Conservation (phyloP, 2,113 vertebrate genomes). For the Hippocampus abdominalis region DNA sequence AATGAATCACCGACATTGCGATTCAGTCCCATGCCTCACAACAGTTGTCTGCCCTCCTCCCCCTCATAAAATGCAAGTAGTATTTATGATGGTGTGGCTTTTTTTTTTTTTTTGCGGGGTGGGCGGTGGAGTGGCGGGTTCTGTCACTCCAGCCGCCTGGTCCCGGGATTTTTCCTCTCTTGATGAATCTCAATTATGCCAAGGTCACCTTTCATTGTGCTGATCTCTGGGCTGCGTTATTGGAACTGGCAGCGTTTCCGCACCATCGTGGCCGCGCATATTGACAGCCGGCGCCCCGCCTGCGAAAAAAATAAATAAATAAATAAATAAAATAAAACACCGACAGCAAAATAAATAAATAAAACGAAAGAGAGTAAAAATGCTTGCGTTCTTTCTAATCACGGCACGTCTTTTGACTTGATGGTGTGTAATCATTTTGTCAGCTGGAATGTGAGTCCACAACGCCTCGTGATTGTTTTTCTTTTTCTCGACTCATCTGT, state of each 20-base stretch:
- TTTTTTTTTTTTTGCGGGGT: constrained; percentile 2
- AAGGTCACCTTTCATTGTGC: constrained; percentile 78
- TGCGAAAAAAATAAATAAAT: constrained; percentile 55
- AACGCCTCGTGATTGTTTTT: background rate
- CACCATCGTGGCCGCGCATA: constrained; percentile 72
- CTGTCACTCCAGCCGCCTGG: constrained; percentile 60
- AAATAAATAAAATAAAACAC: constrained; percentile 25
- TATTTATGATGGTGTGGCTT: constrained; percentile 56
- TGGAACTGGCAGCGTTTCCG: constrained; percentile 77
- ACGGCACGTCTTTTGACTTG: constrained; percentile 48
- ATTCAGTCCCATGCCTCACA: constrained; percentile 42
- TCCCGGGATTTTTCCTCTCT: constrained; percentile 43
- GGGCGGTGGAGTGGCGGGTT: background rate
- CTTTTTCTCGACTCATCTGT: background rate
- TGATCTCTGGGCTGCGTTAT: constrained; percentile 74
- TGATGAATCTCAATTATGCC: constrained; percentile 81
- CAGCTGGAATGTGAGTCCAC: background rate
- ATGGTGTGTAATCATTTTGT: constrained; percentile 54
- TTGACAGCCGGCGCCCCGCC: constrained; percentile 69
- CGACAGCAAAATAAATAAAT: background rate
- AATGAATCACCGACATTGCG: constrained; percentile 47
- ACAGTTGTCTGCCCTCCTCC: constrained; percentile 54
- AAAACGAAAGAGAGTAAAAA: background rate
- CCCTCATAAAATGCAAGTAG: constrained; percentile 58
- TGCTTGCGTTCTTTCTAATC: background rate